phyloP scores from a whole-genome alignment of 2,888 invertebrate genomes.

The Drepanosiphum platanoidis region DNA sequence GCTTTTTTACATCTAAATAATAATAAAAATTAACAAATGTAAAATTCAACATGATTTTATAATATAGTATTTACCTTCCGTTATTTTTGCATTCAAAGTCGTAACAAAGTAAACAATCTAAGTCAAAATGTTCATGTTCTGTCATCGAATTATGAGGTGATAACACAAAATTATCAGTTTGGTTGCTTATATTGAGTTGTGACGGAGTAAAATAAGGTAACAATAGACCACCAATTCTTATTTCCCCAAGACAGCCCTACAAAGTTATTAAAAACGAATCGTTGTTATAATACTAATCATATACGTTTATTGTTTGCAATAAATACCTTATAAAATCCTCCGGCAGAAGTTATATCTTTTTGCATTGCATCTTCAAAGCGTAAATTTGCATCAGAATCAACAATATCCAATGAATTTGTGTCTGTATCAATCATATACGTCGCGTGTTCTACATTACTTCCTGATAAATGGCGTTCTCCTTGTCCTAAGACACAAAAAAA shows the following conservation, averaged over 20 bases:
- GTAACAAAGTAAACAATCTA: conserved; percentile 85
- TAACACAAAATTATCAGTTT: conserved; percentile 67
- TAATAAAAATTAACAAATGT: neutral
- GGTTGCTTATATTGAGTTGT: conserved; percentile 74
- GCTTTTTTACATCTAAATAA: conserved; percentile 71
- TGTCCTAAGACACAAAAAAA: conserved; percentile 21
- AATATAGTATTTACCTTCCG: conserved; percentile 65
- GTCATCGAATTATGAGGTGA: conserved; percentile 46
- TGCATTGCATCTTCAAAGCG: conserved; percentile 38
- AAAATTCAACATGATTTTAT: neutral
- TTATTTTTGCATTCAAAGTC: conserved; percentile 79
- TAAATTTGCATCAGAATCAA: conserved; percentile 59
- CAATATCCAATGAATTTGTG: conserved; percentile 46
- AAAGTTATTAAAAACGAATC: conserved; percentile 17
- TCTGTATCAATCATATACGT: conserved; percentile 62
- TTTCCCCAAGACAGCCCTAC: conserved; percentile 88
- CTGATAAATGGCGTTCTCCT: conserved; percentile 41
- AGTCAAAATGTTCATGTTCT: conserved; percentile 66
- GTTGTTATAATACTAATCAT: neutral
- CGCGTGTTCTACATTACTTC: conserved; percentile 42
- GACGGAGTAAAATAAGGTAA: conserved; percentile 85
- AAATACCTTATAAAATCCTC: conserved; percentile 61
- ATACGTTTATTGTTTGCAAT: neutral
- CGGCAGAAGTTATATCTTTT: conserved; percentile 47
- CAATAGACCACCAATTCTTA: conserved; percentile 83